Percentiles rank a stretch among this genome's conserved stretches.
Evolutionary conservation across 2,113 vertebrate species (phyloP).

Genomic region (Solea solea): DNA sequence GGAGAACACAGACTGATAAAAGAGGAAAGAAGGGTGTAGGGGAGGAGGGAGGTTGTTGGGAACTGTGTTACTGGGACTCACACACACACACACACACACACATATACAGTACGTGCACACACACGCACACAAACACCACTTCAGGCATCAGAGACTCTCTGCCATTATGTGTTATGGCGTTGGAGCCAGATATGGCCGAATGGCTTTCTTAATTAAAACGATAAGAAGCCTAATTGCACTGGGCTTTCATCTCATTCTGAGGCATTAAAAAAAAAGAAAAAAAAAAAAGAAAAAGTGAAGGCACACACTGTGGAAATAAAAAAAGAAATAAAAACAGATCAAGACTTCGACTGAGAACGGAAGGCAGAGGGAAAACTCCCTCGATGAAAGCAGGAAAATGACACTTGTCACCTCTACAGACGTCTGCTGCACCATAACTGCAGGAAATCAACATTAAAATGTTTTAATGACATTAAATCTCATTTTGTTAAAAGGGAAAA

Average conservation of each 20-base stretch:
- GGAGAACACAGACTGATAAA: conserved; percentile 74
- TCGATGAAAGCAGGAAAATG: conserved; percentile 36
- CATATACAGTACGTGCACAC: conserved; percentile 21
- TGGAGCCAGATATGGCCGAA: conserved; percentile 80
- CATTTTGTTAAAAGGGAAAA: conserved; percentile 20
- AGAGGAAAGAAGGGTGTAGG: conserved; percentile 51
- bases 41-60: conserved; percentile 63
- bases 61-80: conserved; percentile 72
- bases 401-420: conserved; percentile 24
- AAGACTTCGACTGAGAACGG: conserved; percentile 64
- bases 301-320: conserved; percentile 64
- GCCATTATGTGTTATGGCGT: conserved; percentile 78
- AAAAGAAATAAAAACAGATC: conserved; percentile 70
- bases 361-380: conserved; percentile 61
- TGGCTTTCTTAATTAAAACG: conserved; percentile 86
- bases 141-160: conserved; percentile 75
- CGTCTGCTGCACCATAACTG: conserved; percentile 8
- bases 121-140: conserved; percentile 50
- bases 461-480: conserved; percentile 31
- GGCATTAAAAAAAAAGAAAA: conserved; percentile 74
- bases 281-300: conserved; percentile 64
- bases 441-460: conserved; percentile 20
- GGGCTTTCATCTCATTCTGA: conserved; percentile 79
- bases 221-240: conserved; percentile 84
- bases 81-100: conserved; percentile 30